phyloP scores from a whole-genome alignment of 2,888 invertebrate genomes.

The Troides helena region DNA sequence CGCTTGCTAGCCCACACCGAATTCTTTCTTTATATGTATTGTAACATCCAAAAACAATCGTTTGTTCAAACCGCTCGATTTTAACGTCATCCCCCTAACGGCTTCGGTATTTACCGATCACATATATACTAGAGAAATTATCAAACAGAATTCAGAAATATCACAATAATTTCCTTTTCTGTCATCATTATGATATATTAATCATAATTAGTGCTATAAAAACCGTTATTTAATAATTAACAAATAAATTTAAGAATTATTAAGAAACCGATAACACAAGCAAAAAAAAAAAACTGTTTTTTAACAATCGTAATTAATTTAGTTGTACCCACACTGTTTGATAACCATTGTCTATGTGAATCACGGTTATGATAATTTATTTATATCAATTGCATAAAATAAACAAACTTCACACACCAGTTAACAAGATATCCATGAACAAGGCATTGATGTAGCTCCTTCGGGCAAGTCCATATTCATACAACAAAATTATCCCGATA shows the following conservation, averaged over 20 bases:
- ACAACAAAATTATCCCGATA: slow-evolving; percentile 54
- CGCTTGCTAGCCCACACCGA: slow-evolving; percentile 44
- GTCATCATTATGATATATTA: not conserved
- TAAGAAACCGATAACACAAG: not conserved
- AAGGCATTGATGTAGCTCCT: slow-evolving; percentile 77
- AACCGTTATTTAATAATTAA: too few relatives aligned
- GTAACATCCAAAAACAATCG: slow-evolving; percentile 62
- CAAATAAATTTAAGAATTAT: too few relatives aligned
- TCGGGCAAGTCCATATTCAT: slow-evolving; percentile 77
- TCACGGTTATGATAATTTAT: slow-evolving; percentile 5
- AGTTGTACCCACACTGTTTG: slow-evolving; percentile 32
- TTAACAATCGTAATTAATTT: slow-evolving; percentile 31
- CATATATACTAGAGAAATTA: not conserved
- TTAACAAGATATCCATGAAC: slow-evolving; percentile 81
- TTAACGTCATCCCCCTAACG: slow-evolving; percentile 20
- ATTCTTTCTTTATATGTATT: slow-evolving; percentile 41
- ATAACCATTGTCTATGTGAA: slow-evolving; percentile 26
- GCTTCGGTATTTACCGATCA: not conserved
- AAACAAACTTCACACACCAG: slow-evolving; percentile 68
- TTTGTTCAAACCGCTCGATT: slow-evolving; percentile 43
- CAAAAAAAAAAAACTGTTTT: not conserved
- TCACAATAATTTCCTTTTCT: not conserved
- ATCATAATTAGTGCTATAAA: too few relatives aligned
- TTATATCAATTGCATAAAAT: slow-evolving; percentile 27
- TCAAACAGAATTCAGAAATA: not conserved